Evolutionary conservation across 2,797 vertebrate genomes (phyloP).

Genomic region (Acestrorhynchus altus): DNA sequence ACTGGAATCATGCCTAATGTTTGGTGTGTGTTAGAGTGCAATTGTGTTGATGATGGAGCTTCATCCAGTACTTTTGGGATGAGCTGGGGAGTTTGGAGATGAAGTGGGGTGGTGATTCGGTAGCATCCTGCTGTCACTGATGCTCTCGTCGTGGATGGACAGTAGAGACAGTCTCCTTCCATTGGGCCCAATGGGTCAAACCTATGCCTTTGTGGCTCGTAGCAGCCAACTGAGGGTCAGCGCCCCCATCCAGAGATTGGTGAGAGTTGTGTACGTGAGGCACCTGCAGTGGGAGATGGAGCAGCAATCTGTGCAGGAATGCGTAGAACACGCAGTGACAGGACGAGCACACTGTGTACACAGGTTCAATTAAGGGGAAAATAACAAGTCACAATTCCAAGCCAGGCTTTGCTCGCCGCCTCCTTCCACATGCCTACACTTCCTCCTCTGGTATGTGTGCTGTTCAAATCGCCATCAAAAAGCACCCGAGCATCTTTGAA

Average conservation of each 20-base stretch:
- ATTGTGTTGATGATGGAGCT: too few relatives aligned
- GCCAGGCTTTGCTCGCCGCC: constrained; percentile 7
- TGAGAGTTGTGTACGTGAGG: neutral
- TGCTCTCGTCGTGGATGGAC: too few relatives aligned
- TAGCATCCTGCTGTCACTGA: too few relatives aligned
- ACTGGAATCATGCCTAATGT: too few relatives aligned
- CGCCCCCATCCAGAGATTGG: neutral
- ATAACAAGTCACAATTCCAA: constrained; percentile 8
- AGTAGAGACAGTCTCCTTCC: too few relatives aligned
- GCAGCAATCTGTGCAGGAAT: constrained; percentile 38
- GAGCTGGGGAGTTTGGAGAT: too few relatives aligned
- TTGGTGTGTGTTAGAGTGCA: too few relatives aligned
- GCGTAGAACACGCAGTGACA: constrained; percentile 41
- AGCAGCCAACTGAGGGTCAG: neutral
- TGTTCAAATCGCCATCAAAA: constrained; percentile 20
- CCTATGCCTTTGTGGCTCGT: neutral
- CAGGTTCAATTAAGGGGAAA: constrained; percentile 39
- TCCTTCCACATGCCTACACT: constrained; percentile 18
- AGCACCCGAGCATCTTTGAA: constrained; percentile 20
- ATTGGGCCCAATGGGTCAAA: neutral
- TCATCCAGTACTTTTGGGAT: too few relatives aligned
- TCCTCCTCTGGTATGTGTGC: constrained; percentile 29
- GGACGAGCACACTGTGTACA: constrained; percentile 32
- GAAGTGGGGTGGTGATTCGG: too few relatives aligned
- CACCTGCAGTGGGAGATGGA: constrained; percentile 28